Base-by-base conservation (phyloP, 2,797 vertebrate genomes). In the Falco cherrug region DNA sequence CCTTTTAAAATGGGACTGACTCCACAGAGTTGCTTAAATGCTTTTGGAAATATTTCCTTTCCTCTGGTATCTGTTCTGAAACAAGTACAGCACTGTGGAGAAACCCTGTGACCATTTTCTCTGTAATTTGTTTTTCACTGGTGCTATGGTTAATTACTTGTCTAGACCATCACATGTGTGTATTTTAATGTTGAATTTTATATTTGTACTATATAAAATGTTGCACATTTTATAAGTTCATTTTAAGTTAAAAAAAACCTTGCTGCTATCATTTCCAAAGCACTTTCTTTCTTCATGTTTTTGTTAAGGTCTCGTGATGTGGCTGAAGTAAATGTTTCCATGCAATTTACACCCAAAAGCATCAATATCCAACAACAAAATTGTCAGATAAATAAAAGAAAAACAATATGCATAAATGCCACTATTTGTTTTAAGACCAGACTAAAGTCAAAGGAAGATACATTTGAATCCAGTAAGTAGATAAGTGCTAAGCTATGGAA, bases 311-410 rank as follows among this genome's bases (percentile, higher is more conserved):
- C 99, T 95, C 99, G 99, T 91, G 99, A 99, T 90, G 99, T 99
- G 69, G 99, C 99, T 47, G 98, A 99, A 93, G 98, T 99, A 79
- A 98, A 90, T 71, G 98, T 98, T 94, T 98, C 97, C 74, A 99
- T 99, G 98, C 98, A 97, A 16, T 99, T 99, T 90, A 87, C 97
- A 24, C 98, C 99, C 4, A 97, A 91, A 63, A 99, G 98, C 97
- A 99, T 99, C 96, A 99, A 99, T 96, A 98, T 99, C 84, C 98
- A 99, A 92, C 98, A 99, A 97, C 92, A 98, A 96, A 98, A 98
- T 39, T 99, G 99, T 92, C 97, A 93, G 25, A 87, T 98, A 31
- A 97, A 97, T 3, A 98, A 96, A 76, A 98, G 97, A 74, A 98
- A 97, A 77, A 99, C 98, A 2, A 98, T 98, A 61, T 99, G 99